These are phyloP conservation scores for Cancer borealis DNA, from an alignment of 2,888 invertebrate genomes.

Conservation along the genomic window DNA sequence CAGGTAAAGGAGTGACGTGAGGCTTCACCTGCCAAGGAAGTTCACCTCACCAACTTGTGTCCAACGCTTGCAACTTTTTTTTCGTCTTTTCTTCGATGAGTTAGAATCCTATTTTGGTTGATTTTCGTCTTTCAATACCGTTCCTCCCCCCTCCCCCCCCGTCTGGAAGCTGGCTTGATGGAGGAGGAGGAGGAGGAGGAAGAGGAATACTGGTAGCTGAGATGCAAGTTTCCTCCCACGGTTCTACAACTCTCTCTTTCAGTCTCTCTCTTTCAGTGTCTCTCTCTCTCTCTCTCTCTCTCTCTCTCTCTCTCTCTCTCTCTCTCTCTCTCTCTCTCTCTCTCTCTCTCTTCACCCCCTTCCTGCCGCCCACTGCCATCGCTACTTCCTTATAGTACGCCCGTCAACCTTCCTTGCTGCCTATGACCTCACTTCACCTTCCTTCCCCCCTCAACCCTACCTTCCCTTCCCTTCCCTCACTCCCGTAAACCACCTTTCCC, in stretches of 20 bases:
- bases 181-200: background rate
- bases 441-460: background rate
- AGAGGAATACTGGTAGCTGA: background rate
- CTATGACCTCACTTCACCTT: background rate
- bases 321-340: background rate
- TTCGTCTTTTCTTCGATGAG: too few relatives aligned
- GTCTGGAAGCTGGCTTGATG: background rate
- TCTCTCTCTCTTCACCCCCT: background rate
- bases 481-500: background rate
- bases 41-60: background rate
- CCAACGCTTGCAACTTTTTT: background rate
- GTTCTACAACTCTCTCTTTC: slow-evolving; percentile 1
- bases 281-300: background rate
- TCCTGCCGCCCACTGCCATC: background rate
- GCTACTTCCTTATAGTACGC: background rate
- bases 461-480: background rate
- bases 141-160: too few relatives aligned
- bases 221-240: background rate
- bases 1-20: background rate
- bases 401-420: background rate
- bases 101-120: too few relatives aligned
- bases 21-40: background rate
- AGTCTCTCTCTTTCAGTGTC: slow-evolving; percentile 1
- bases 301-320: slow-evolving; percentile 43
- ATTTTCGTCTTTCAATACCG: too few relatives aligned